Base-by-base conservation (phyloP, 1,140 invertebrate species). In the Neotoxoptera formosana region DNA sequence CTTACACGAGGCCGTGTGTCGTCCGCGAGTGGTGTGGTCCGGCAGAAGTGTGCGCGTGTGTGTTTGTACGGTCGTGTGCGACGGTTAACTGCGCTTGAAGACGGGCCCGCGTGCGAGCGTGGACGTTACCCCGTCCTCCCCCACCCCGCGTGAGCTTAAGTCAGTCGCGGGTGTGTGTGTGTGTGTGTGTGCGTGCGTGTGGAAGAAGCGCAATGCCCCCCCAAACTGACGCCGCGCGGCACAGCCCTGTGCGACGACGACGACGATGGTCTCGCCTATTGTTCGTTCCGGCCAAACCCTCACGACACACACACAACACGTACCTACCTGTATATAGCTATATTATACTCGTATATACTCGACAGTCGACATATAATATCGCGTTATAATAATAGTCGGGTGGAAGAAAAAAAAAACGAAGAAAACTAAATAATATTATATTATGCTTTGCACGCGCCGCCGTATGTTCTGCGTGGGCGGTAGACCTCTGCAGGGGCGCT, bases 201-300 rank as follows among this genome's bases (percentile, higher is more conserved):
- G 56, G 30, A 91, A 91, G 56, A 91, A 91, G 60, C 90, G 56
- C 60, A 76, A 25, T 91, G 90, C 90, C 36, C 89, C 36, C 89
- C 48, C 56, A 34, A n/a, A n/a, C 60, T 76, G 60, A 76, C 60
- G 60, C 60, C 60, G 60, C 36, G 2, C 56, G 41, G 41, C 84
- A 76, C 60, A 76, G 60, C 60, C 60, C 60, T 76, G 21, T 47
- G 41, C 17, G 41, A 17, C 25, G 41, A 3, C 23, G 23, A 47
- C 25, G 41, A 3, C 23, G 23, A 47, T 25, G 25, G 84, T 87
- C 41, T 45, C 84, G 30, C 21, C 89, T 90, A 90, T 91, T 81
- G 90, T 91, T 25, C 60, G 25, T 76, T 91, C 25, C 60, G 41
- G 47, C 17, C 47, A 88, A 47, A 88, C 47, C 89, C 53, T 90